Evolutionary conservation across 1,140 invertebrate species (phyloP).

Genomic region (Probaryconus sp.): DNA sequence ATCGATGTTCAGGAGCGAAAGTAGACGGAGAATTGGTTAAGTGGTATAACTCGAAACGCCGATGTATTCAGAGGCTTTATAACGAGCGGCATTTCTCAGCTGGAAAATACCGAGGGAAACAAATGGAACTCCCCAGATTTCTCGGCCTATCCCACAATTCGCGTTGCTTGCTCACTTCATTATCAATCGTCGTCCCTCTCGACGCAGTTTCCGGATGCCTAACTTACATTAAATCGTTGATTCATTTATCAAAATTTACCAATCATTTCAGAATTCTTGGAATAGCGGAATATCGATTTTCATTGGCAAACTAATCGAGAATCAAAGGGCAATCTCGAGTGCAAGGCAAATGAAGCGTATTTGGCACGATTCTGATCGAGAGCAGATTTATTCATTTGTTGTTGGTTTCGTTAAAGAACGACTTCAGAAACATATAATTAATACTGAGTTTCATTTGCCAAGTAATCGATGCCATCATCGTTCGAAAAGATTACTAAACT

Average conservation of each 20-base stretch:
- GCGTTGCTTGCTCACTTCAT: conserved; percentile 47
- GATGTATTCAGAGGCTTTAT: conserved; percentile 65
- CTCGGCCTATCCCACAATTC: conserved; percentile 30
- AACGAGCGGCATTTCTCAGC: conserved; percentile 66
- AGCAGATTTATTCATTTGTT: no score
- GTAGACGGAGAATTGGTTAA: conserved; percentile 58
- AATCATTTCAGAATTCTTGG: conserved; percentile 60
- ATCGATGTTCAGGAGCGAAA: conserved; percentile 51
- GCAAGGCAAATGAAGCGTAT: no score
- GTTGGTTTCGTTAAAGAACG: no score
- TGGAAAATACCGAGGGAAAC: conserved; percentile 56
- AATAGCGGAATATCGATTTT: conserved; percentile 50
- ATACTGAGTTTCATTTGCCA: no score
- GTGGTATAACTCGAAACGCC: conserved; percentile 61
- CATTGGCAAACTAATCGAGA: background rate
- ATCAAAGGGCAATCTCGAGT: conserved; percentile 13
- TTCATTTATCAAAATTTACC: conserved; percentile 65
- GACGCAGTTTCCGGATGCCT: background rate
- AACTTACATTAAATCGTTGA: conserved; percentile 36
- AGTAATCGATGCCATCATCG: no score
- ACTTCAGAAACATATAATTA: no score
- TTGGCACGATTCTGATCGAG: no score
- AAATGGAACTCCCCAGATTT: conserved; percentile 61
- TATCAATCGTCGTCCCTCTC: conserved; percentile 52
- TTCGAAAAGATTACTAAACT: no score